Conservation (phyloP, 2,888 invertebrate species). For the Volucella inflata region DNA sequence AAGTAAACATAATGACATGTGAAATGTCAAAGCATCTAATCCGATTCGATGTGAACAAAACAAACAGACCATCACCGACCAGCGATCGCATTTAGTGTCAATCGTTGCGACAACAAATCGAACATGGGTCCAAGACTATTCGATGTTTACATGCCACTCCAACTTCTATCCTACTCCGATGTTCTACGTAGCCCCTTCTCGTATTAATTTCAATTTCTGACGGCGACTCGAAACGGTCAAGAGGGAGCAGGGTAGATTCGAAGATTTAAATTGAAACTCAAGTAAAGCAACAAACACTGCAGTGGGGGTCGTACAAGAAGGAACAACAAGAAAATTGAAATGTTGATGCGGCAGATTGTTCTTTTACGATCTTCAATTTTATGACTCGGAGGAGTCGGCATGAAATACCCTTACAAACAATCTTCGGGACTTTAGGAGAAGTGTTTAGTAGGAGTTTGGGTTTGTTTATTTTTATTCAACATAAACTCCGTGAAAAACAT, state of each 20-base stretch:
- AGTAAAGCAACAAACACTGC: not conserved
- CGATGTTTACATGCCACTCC: slow-evolving; percentile 55
- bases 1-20: slow-evolving; percentile 69
- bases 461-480: too few relatives aligned
- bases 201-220: slow-evolving; percentile 29
- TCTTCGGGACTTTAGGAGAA: not conserved
- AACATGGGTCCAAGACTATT: slow-evolving; percentile 32
- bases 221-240: not conserved
- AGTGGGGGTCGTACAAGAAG: slow-evolving; percentile 7
- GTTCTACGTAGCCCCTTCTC: not conserved
- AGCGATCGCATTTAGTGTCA: slow-evolving; percentile 50
- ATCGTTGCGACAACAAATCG: slow-evolving; percentile 36
- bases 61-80: slow-evolving; percentile 52
- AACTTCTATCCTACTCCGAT: not conserved
- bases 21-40: slow-evolving; percentile 70
- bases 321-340: not conserved
- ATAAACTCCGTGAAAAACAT: too few relatives aligned
- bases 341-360: slow-evolving; percentile 33
- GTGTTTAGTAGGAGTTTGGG: not conserved
- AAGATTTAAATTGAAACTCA: not conserved
- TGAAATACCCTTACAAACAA: slow-evolving; percentile 1
- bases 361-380: slow-evolving; percentile 33
- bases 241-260: not conserved
- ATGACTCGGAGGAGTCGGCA: slow-evolving; percentile 9
- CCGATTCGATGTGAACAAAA: slow-evolving; percentile 41